phyloP scores from a whole-genome alignment of 2,888 invertebrate genomes.

The Zygaena filipendulae region DNA sequence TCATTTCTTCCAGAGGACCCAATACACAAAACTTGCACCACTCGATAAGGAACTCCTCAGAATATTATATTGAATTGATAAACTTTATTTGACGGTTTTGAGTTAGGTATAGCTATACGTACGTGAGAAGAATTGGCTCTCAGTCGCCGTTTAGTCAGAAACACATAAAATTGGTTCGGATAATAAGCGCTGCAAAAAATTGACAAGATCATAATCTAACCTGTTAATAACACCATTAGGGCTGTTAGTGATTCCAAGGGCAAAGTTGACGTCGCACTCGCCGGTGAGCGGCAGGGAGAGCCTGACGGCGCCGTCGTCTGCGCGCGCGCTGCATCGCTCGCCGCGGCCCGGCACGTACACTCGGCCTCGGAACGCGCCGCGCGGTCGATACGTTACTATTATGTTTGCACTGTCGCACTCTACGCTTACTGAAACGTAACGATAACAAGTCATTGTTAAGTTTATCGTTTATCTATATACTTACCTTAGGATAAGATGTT shows the following conservation, averaged over 20 bases:
- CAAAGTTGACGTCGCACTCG: conserved; percentile 69
- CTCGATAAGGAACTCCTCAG: too few relatives aligned
- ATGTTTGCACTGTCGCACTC: conserved; percentile 78
- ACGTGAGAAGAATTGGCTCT: too few relatives aligned
- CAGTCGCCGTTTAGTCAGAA: too few relatives aligned
- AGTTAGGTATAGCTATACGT: background rate
- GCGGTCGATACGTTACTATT: conserved; percentile 73
- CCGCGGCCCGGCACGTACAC: conserved; percentile 85
- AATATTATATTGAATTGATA: background rate
- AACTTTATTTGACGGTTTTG: background rate
- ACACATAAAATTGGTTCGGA: too few relatives aligned
- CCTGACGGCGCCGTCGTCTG: conserved; percentile 47
- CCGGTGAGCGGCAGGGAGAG: conserved; percentile 68
- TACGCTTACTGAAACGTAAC: conserved; percentile 73
- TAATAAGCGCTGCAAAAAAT: too few relatives aligned
- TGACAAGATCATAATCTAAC: conserved; percentile 25
- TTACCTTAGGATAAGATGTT: too few relatives aligned
- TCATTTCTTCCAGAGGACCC: too few relatives aligned
- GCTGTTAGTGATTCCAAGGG: conserved; percentile 52
- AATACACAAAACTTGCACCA: too few relatives aligned
- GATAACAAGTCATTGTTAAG: conserved; percentile 1
- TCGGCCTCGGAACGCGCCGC: conserved; percentile 74
- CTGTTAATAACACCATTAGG: conserved; percentile 58
- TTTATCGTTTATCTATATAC: too few relatives aligned
- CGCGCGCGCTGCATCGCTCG: conserved; percentile 73